Evolutionary conservation across 2,888 invertebrate species (phyloP).

Genomic region (Drosophila peninsularis): DNA sequence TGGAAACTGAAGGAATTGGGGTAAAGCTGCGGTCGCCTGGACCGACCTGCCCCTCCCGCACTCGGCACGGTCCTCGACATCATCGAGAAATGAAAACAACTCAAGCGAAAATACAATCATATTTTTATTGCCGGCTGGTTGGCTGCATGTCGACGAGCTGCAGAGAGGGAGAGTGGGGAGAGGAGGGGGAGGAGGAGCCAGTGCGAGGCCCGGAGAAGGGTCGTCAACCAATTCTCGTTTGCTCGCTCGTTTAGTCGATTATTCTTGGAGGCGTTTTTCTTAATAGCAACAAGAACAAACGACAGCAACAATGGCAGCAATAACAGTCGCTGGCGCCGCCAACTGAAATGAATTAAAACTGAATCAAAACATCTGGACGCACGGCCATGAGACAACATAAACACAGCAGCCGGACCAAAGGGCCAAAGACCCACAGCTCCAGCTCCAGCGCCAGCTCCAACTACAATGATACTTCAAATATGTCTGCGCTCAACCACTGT

Average conservation of each 20-base stretch:
- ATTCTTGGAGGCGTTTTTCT: conserved; percentile 81
- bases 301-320: conserved; percentile 57
- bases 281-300: conserved; percentile 69
- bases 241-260: conserved; percentile 75
- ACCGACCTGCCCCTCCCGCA: background rate
- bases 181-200: background rate
- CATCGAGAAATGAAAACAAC: conserved; percentile 82
- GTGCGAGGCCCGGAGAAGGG: conserved; percentile 9
- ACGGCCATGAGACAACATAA: conserved; percentile 73
- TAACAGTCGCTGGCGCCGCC: conserved; percentile 65
- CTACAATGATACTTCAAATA: conserved; percentile 15
- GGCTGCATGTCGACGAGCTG: conserved; percentile 64
- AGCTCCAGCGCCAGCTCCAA: background rate
- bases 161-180: too few relatives aligned
- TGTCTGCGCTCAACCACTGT: conserved; percentile 17
- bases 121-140: conserved; percentile 83
- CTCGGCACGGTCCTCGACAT: conserved; percentile 66
- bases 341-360: conserved; percentile 82
- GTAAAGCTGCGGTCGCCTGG: conserved; percentile 61
- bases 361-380: conserved; percentile 83
- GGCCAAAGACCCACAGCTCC: conserved; percentile 1
- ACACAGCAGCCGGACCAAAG: conserved; percentile 42
- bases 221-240: conserved; percentile 61
- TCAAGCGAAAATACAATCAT: conserved; percentile 84
- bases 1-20: conserved; percentile 58